Evolutionary conservation across 2,113 vertebrate genomes (phyloP).

Genomic region (Semnornis frantzii): DNA sequence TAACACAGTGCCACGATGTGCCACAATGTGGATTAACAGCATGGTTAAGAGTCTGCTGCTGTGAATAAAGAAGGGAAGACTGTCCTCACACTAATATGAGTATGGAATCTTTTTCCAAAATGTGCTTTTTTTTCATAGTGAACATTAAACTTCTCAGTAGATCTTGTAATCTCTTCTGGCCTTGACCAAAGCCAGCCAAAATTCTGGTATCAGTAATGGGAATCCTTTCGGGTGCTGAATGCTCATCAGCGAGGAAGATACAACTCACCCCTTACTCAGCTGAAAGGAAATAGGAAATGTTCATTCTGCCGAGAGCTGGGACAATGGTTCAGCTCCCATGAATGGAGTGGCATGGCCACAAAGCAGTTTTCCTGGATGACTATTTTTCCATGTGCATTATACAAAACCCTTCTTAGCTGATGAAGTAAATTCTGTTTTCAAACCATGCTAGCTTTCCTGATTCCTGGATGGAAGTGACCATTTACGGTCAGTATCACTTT

Average conservation of each 20-base stretch:
- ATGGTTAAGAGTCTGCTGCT: background rate
- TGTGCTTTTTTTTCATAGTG: background rate
- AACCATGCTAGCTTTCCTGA: background rate
- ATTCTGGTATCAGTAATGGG: background rate
- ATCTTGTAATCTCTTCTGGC: background rate
- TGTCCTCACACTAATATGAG: background rate
- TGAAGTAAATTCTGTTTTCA: background rate
- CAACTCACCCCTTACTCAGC: background rate
- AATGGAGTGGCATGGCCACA: accelerated
- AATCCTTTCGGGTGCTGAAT: background rate
- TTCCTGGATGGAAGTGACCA: background rate
- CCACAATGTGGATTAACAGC: background rate
- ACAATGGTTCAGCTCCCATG: background rate
- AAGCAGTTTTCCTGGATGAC: background rate
- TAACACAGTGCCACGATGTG: background rate
- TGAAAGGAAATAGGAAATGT: background rate
- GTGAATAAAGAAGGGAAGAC: background rate
- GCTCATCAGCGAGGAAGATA: background rate
- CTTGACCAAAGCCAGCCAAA: background rate
- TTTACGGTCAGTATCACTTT: background rate
- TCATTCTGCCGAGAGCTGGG: accelerated
- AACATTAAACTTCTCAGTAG: background rate
- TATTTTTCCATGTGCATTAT: background rate
- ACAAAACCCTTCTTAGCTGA: background rate
- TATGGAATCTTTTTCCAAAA: background rate